Conservation (phyloP, 2,797 vertebrate species). For the Cichlasoma orientale region DNA sequence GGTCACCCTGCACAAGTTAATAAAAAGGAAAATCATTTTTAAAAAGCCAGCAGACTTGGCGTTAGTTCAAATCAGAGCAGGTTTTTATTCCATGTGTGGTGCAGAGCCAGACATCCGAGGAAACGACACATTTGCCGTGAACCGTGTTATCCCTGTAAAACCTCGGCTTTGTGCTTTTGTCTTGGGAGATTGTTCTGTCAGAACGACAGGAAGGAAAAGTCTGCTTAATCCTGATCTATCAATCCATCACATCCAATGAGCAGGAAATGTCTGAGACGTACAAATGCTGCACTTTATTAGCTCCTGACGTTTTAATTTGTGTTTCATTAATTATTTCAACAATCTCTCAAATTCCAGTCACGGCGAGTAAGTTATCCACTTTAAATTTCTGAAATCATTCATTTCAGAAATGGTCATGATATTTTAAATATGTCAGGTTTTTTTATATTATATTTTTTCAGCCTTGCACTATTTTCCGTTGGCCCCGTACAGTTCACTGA, state of each 20-base stretch:
- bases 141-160: conserved; percentile 73
- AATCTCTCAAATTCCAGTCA: not conserved
- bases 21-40: not conserved
- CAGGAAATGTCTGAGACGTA: conserved; percentile 15
- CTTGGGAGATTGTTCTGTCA: conserved; percentile 55
- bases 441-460: not conserved
- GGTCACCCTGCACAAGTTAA: not conserved
- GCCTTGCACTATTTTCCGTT: conserved; percentile 17
- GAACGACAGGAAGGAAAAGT: conserved; percentile 29
- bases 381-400: not conserved
- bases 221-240: conserved; percentile 47
- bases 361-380: not conserved
- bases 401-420: not conserved
- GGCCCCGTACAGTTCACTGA: conserved; percentile 33
- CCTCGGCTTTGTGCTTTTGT: conserved; percentile 59
- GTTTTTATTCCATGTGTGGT: conserved; percentile 67
- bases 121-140: conserved; percentile 71
- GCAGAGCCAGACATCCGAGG: conserved; percentile 65
- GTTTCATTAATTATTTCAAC: not conserved
- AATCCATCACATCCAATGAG: conserved; percentile 51
- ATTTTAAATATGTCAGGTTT: not conserved
- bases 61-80: conserved; percentile 39
- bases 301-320: conserved; percentile 2
- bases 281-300: conserved; percentile 20
- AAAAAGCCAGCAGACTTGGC: conserved; percentile 24